A percentile compares a stretch with the other conserved stretches of the same genome.
Evolutionary conservation across 2,888 invertebrate species (phyloP).

Genomic region (Coenonympha glycerion): DNA sequence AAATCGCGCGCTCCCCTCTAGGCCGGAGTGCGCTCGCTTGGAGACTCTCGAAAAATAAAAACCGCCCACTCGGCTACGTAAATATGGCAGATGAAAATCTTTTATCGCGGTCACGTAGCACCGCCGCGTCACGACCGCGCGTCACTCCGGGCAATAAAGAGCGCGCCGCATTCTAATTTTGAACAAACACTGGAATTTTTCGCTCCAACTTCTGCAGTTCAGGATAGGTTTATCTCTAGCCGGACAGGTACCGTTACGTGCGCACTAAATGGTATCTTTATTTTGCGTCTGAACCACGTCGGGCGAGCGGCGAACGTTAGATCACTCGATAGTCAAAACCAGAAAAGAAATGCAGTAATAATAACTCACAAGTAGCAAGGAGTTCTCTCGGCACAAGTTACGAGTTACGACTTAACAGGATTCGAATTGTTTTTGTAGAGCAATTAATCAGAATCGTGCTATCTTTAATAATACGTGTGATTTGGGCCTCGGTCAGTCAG

Average conservation of each 20-base stretch:
- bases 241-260: constrained; percentile 48
- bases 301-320: constrained; percentile 37
- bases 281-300: constrained; percentile 57
- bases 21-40: constrained; percentile 47
- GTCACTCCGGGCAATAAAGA: constrained; percentile 71
- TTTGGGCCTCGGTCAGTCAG: constrained; percentile 54
- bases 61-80: constrained; percentile 74
- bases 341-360: constrained; percentile 56
- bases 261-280: constrained; percentile 58
- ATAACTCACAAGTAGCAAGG: constrained; percentile 54
- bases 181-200: constrained; percentile 67
- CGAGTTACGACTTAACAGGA: constrained; percentile 53
- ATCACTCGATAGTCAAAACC: constrained; percentile 44
- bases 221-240: constrained; percentile 48
- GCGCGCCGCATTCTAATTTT: constrained; percentile 71
- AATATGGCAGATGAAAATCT: constrained; percentile 76
- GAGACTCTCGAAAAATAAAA: constrained; percentile 71
- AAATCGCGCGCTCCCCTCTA: constrained; percentile 53
- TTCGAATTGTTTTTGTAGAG: constrained; percentile 60
- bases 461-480: constrained; percentile 67
- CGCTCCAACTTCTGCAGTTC: constrained; percentile 49
- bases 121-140: constrained; percentile 71
- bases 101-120: constrained; percentile 75
- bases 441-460: constrained; percentile 66
- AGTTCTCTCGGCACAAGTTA: constrained; percentile 51